Conservation (phyloP, 2,797 vertebrate genomes). For the Tinamus major region DNA sequence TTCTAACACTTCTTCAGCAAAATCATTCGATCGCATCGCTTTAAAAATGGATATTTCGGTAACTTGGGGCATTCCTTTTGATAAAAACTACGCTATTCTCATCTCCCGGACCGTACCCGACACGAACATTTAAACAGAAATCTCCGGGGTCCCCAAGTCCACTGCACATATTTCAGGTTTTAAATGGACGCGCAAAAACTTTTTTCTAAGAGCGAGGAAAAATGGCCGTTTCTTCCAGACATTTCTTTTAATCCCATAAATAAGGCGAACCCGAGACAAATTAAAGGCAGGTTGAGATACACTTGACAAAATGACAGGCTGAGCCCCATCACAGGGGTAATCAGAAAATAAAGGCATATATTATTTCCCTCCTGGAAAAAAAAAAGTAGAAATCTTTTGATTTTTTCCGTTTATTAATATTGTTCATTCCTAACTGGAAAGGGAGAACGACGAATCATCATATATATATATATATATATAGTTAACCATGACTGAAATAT, state of each 20-base stretch:
- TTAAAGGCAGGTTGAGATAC: not conserved
- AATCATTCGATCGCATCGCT: not conserved
- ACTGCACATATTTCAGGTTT: fast-evolving
- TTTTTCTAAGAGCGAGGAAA: not conserved
- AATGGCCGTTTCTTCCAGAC: not conserved
- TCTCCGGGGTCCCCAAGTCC: not conserved
- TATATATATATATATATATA: too few species aligned
- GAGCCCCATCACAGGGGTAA: not conserved
- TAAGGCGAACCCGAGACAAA: not conserved
- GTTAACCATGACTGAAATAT: not conserved
- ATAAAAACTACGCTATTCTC: not conserved
- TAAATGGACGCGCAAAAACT: not conserved
- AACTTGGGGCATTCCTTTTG: not conserved
- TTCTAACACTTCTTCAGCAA: not conserved
- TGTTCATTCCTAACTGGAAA: not conserved
- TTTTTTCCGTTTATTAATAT: not conserved
- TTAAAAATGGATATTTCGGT: not conserved
- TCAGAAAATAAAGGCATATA: not conserved
- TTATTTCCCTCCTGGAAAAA: not conserved
- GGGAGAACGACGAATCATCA: fast-evolving
- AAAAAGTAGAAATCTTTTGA: fast-evolving
- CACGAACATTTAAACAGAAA: not conserved
- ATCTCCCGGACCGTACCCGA: not conserved
- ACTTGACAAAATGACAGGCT: not conserved
- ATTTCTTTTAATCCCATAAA: fast-evolving